phyloP scores from a whole-genome alignment of 1,140 invertebrate species.

The Cherax destructor region DNA sequence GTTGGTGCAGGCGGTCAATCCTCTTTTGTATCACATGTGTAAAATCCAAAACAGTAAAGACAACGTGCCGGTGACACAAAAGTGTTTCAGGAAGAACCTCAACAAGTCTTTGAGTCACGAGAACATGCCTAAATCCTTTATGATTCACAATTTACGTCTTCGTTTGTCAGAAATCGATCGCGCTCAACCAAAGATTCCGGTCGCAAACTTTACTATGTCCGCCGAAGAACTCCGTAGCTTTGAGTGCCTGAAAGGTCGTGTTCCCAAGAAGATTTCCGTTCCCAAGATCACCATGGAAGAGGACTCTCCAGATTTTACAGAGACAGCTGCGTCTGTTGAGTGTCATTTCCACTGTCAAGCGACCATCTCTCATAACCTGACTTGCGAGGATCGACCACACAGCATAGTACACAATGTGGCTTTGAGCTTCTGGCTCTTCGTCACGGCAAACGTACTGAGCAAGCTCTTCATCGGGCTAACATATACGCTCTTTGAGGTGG shows the following conservation, averaged over 20 bases:
- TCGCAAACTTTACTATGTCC: conserved; percentile 44
- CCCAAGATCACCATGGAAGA: conserved; percentile 36
- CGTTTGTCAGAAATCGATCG: not conserved
- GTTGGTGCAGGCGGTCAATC: not conserved
- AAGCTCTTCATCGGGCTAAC: conserved; percentile 64
- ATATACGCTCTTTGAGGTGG: conserved; percentile 67
- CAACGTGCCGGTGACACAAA: conserved; percentile 20
- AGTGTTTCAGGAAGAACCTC: conserved; percentile 64
- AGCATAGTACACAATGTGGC: conserved; percentile 45
- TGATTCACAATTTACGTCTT: conserved; percentile 50
- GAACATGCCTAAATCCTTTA: conserved; percentile 37
- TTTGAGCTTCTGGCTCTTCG: conserved; percentile 69
- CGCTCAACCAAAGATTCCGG: conserved; percentile 1
- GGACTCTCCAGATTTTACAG: not conserved
- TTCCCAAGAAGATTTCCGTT: conserved; percentile 50
- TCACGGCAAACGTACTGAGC: conserved; percentile 44
- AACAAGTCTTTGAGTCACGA: conserved; percentile 51
- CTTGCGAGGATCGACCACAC: conserved; percentile 31
- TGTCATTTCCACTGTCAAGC: conserved; percentile 69
- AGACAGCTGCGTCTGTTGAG: conserved; percentile 7
- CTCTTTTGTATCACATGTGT: conserved; percentile 34
- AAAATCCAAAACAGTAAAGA: conserved; percentile 49
- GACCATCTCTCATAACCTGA: conserved; percentile 32
- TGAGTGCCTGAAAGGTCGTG: conserved; percentile 47
- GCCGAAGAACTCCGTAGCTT: conserved; percentile 38